Evolutionary conservation across 1,140 invertebrate species (phyloP), one percentile per base, ranked within the genome.

Genomic region (Drosophila orosa): DNA sequence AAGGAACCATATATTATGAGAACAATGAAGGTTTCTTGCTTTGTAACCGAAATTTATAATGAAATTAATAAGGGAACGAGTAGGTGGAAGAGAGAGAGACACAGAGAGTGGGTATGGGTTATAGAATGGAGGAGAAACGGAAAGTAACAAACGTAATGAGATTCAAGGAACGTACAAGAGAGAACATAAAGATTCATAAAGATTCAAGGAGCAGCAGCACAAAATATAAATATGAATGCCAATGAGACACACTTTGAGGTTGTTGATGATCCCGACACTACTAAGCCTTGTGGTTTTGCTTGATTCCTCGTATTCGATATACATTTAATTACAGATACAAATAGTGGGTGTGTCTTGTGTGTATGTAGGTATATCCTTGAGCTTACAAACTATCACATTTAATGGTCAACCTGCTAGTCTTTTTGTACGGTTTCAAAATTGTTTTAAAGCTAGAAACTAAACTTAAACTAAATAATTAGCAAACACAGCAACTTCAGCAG

Each of bases 231-330:
- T 72, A 78, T 80, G 84, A 90, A 89, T 89, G 84, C 84, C 80
- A 89, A 89, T 89, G 84, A 89, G 84, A 84, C 75, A 89, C 85
- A 89, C 62, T 80, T 54, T 71, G 61, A 69, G 39, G 37, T 44
- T 25, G 4, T 17, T 48, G 37, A 67, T 67, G 44, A 50, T 44
- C 44, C 72, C 50, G 39, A 33, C 24, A 40, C 72, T 74, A 74
- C 69, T 5, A 76, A 76, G 72, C 61, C 55, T 60, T 60, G 35
- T 47, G 56, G 37, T 50, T 44, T 65, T 66, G 22, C 19, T 27
- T n/a, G 29, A 35, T n/a, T 42, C 13, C 6, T 35, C 19, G 13
- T 35, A 24, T 52, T 39, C 22, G 27, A 42, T 29, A 42, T 33
- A 42, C 50, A 54, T 35, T 35, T 22, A 66, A 7, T 39, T 42